phyloP scores from a whole-genome alignment of 2,888 invertebrate species.

The Eutolmus rufibarbis region DNA sequence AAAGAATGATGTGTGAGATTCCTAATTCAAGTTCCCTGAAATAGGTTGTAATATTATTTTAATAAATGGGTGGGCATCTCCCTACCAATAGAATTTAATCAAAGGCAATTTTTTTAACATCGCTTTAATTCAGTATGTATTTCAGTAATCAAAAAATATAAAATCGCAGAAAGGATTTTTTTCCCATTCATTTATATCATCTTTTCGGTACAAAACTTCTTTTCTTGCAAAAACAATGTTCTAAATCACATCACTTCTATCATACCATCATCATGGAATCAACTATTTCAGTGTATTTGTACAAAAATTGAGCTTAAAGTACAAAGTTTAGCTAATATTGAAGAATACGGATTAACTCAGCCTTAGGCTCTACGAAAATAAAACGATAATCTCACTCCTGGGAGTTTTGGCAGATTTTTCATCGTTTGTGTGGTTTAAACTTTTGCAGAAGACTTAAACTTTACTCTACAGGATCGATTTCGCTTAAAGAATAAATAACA shows the following conservation, averaged over 20 bases:
- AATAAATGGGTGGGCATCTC: too few relatives aligned
- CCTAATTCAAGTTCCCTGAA: too few relatives aligned
- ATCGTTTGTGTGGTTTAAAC: not conserved
- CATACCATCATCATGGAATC: not conserved
- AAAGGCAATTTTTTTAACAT: not conserved
- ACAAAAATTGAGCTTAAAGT: not conserved
- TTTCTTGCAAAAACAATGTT: not conserved
- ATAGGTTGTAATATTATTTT: too few relatives aligned
- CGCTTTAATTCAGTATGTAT: not conserved
- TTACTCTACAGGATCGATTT: not conserved
- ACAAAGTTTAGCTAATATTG: not conserved
- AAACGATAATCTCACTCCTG: not conserved
- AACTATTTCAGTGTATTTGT: not conserved
- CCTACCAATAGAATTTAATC: not conserved
- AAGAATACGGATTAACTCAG: not conserved
- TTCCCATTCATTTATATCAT: not conserved
- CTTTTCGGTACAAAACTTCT: not conserved
- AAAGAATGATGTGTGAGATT: too few relatives aligned
- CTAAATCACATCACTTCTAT: not conserved
- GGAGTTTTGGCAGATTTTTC: not conserved
- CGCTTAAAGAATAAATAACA: not conserved
- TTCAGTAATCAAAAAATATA: not conserved
- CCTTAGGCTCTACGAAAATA: not conserved
- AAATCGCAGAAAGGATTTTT: not conserved
- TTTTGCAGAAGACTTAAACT: not conserved